Evolutionary conservation across 1,140 invertebrate genomes (phyloP).

Genomic region (Oreohelix idahoensis): DNA sequence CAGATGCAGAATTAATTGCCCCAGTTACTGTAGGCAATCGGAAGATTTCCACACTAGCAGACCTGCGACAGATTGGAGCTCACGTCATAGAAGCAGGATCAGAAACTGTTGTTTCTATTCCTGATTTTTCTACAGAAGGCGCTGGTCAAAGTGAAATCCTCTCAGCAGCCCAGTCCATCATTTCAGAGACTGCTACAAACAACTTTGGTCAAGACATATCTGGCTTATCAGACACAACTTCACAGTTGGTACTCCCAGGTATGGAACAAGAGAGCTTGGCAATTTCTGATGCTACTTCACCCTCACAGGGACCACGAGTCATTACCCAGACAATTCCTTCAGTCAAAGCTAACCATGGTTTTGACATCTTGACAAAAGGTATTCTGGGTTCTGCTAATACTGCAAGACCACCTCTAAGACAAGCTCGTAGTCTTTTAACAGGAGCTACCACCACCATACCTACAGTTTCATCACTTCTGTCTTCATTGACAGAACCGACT

Average conservation of each 20-base stretch:
- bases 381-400: background rate
- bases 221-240: background rate
- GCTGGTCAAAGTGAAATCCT: background rate
- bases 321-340: slow-evolving; percentile 39
- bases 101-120: slow-evolving; percentile 34
- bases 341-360: slow-evolving; percentile 33
- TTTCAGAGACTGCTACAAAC: background rate
- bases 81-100: slow-evolving; percentile 16
- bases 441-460: background rate
- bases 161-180: background rate
- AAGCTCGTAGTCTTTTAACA: slow-evolving; percentile 31
- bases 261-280: background rate
- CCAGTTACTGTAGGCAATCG: background rate
- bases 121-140: slow-evolving; percentile 22
- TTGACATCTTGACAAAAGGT: slow-evolving; percentile 37
- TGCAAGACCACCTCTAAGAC: background rate
- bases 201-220: background rate
- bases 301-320: slow-evolving; percentile 15
- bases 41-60: slow-evolving; percentile 12
- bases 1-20: background rate
- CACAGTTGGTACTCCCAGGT: background rate
- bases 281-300: background rate
- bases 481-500: background rate
- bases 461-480: background rate
- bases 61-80: slow-evolving; percentile 20